phyloP scores from a whole-genome alignment of 2,888 invertebrate genomes.

The Scaptomyza polygonia region DNA sequence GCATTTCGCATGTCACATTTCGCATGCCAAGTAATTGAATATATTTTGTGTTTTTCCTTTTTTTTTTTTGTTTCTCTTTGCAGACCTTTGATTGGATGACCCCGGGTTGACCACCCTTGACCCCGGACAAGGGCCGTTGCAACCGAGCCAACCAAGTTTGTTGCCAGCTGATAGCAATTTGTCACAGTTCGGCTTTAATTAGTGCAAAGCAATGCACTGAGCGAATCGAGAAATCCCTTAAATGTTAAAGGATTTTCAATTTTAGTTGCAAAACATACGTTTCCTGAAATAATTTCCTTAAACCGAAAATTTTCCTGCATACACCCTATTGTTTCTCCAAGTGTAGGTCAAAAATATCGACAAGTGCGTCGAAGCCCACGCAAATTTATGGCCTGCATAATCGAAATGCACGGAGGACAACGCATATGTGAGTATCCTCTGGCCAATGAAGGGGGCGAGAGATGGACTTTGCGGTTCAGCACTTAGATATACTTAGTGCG shows the following conservation, averaged over 20 bases:
- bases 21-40: conserved; percentile 60
- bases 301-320: too few species aligned
- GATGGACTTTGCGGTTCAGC: conserved; percentile 17
- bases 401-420: conserved; percentile 35
- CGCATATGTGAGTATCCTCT: conserved; percentile 48
- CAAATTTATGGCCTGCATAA: conserved; percentile 68
- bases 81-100: conserved; percentile 36
- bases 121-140: conserved; percentile 57
- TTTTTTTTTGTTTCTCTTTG: conserved; percentile 14
- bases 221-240: neutral
- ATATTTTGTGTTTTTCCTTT: conserved; percentile 22
- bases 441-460: neutral
- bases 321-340: neutral
- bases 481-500: conserved; percentile 26
- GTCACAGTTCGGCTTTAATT: conserved; percentile 50
- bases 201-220: conserved; percentile 9
- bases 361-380: conserved; percentile 33
- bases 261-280: too few species aligned
- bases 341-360: conserved; percentile 34
- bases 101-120: conserved; percentile 51
- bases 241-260: too few species aligned
- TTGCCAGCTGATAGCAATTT: conserved; percentile 72
- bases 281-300: too few species aligned
- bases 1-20: neutral
- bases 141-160: conserved; percentile 43